Evolutionary conservation across 35 echinoderm and acorn worm genomes (phyloP), one percentile per base, ranked within the genome.

Genomic region (Heliocidaris erythrogramma): DNA sequence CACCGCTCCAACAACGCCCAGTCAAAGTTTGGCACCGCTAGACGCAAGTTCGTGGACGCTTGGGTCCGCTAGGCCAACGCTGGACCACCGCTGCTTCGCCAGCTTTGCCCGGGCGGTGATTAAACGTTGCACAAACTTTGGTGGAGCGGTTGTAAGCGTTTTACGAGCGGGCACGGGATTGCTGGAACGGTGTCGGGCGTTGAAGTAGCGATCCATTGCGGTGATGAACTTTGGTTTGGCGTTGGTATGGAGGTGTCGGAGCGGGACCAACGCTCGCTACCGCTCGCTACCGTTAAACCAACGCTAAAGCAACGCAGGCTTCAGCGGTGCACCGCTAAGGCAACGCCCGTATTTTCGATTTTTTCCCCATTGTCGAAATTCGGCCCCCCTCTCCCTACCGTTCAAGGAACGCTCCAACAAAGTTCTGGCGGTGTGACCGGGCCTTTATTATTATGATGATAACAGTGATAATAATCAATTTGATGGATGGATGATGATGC

Each of bases 321-420:
- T 88, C 86, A 88, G 86, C 86, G 1, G 86, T 88, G 86, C 86
- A 88, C 86, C 86, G 86, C 86, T 88, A 88, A 32, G 86, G 86
- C 86, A 88, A 88, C 86, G 86, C 86, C 86, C 86, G 86, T 88
- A 30, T 88, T 88, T 88, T 88, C 86, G 86, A 88, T 88, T 86
- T 86, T 8, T 53, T 53, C 13, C 50, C 50, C 85, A 86, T 86
- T 86, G n/a, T n/a, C n/a, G n/a, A n/a, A n/a, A n/a, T n/a, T n/a
- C n/a, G n/a, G n/a, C n/a, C 30, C 87, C 87, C 87, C 87, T 89
- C 87, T 89, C 13, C 87, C 87, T 32, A 47, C 87, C 87, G 87
- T 89, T 89, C 87, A 89, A 89, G 87, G 87, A 89, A 89, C 87
- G 87, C 87, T 89, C 87, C 87, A 89, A 32, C 87, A 32, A 89